These are phyloP conservation scores for Merluccius polli DNA, from an alignment of 2,797 vertebrate species.

Conservation along the genomic window DNA sequence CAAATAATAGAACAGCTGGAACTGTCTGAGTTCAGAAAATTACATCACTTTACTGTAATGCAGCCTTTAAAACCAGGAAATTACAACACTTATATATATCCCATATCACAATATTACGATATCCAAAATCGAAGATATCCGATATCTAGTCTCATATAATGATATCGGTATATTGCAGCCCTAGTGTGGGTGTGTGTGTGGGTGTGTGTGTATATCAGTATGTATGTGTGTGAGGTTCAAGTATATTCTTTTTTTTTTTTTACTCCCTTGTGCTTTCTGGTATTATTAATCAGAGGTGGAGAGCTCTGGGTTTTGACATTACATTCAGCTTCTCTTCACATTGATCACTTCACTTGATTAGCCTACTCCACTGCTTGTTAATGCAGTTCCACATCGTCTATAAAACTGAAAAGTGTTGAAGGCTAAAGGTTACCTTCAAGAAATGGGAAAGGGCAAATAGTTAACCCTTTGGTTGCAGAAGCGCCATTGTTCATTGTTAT, in stretches of 20 bases:
- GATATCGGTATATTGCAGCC: too few relatives aligned
- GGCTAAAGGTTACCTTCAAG: not conserved
- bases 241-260: not conserved
- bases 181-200: too few relatives aligned
- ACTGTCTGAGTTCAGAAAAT: too few relatives aligned
- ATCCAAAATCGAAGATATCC: too few relatives aligned
- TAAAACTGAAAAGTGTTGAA: not conserved
- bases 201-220: not conserved
- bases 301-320: not conserved
- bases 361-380: not conserved
- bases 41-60: too few relatives aligned
- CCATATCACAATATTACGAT: too few relatives aligned
- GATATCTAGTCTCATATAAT: too few relatives aligned
- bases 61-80: too few relatives aligned
- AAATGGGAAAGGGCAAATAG: not conserved
- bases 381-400: not conserved
- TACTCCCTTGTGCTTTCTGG: not conserved
- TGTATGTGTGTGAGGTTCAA: not conserved
- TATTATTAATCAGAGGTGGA: not conserved
- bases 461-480: too few relatives aligned
- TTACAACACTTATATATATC: too few relatives aligned
- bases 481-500: not conserved
- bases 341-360: constrained; percentile 2
- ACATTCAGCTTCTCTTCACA: not conserved
- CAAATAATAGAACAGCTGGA: too few relatives aligned